Conservation (phyloP, 1,140 invertebrate genomes). For the Bombus consobrinus region DNA sequence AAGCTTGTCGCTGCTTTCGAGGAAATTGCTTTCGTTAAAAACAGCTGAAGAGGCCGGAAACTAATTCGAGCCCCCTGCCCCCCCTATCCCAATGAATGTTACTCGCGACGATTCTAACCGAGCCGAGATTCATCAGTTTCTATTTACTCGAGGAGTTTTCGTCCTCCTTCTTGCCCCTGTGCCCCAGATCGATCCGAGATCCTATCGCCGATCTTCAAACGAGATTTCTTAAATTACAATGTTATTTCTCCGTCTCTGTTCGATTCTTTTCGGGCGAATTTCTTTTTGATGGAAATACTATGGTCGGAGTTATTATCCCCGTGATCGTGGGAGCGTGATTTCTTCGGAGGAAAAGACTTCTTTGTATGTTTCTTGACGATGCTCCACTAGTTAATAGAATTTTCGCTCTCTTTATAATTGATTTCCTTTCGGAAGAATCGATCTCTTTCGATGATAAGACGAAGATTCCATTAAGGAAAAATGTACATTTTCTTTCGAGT, state of each 20-base stretch:
- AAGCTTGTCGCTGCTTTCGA: slow-evolving; percentile 2
- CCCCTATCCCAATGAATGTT: slow-evolving; percentile 11
- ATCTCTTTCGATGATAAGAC: not conserved
- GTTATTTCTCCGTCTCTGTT: not conserved
- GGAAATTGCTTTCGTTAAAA: slow-evolving; percentile 39
- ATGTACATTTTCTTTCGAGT: no score
- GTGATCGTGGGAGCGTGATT: not conserved
- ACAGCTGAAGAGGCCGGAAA: slow-evolving; percentile 19
- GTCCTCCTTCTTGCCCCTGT: not conserved
- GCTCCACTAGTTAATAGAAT: not conserved
- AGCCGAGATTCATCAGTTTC: slow-evolving; percentile 17
- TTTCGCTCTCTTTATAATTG: not conserved
- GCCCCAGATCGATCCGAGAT: not conserved
- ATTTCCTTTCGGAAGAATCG: not conserved
- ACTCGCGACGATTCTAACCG: not conserved
- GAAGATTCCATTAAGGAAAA: no score
- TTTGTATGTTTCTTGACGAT: not conserved
- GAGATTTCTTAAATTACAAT: slow-evolving; percentile 20
- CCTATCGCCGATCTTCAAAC: not conserved
- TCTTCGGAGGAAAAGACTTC: not conserved
- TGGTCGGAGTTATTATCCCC: not conserved
- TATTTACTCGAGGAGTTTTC: not conserved
- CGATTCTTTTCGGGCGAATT: not conserved
- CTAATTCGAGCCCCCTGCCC: slow-evolving; percentile 16
- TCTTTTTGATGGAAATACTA: no score